phyloP scores from a whole-genome alignment of 2,113 vertebrate species.

The Lophius piscatorius region DNA sequence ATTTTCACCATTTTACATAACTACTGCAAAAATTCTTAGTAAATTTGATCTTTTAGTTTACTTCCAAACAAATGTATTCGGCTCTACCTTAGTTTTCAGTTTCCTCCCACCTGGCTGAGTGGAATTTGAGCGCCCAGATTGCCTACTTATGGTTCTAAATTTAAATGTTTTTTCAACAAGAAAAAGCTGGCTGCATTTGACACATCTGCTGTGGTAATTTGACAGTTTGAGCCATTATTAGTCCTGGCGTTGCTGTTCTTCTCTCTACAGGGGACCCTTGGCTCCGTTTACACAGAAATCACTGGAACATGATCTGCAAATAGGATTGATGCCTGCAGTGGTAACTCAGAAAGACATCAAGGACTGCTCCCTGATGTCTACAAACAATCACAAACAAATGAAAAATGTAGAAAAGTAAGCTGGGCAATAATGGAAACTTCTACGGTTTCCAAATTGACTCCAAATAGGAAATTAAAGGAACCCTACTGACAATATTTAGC shows the following conservation, averaged over 20 bases:
- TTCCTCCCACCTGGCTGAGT: no score
- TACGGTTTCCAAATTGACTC: slow-evolving; percentile 49
- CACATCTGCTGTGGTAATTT: background rate
- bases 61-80: no score
- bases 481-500: slow-evolving; percentile 35
- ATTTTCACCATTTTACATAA: no score
- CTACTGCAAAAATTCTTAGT: no score
- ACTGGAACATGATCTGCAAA: slow-evolving; percentile 25
- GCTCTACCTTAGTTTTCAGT: no score
- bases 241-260: slow-evolving; percentile 1
- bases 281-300: slow-evolving; percentile 21
- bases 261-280: background rate
- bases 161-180: background rate
- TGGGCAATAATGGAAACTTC: slow-evolving; percentile 58
- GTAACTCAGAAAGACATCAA: slow-evolving; percentile 42
- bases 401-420: slow-evolving; percentile 58
- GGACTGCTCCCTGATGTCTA: slow-evolving; percentile 49
- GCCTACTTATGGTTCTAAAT: no score
- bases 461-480: slow-evolving; percentile 59
- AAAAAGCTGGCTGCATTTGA: background rate
- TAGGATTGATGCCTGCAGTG: slow-evolving; percentile 4
- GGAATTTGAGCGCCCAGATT: no score
- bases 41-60: no score
- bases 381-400: slow-evolving; percentile 51
- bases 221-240: background rate